Evolutionary conservation across 2,888 invertebrate genomes (phyloP).

Genomic region (Cantharis nigra): DNA sequence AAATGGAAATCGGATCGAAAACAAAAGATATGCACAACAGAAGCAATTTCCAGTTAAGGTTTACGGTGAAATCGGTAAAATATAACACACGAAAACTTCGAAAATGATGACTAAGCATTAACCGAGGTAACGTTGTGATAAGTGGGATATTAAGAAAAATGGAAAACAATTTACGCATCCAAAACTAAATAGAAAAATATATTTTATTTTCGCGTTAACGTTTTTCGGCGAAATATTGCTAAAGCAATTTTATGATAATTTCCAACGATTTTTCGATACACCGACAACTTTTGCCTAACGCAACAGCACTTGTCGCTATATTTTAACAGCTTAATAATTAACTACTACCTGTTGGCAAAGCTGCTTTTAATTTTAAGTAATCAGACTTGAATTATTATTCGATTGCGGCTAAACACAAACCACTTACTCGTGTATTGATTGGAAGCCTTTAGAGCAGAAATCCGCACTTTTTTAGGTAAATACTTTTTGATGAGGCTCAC

Average conservation of each 20-base stretch:
- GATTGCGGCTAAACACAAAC: not conserved
- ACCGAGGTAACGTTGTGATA: not conserved
- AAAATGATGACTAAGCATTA: not conserved
- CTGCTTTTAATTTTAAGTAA: not conserved
- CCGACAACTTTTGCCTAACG: too few species aligned
- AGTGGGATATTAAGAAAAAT: not conserved
- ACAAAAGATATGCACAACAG: not conserved
- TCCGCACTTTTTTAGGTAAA: not conserved
- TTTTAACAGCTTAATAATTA: not conserved
- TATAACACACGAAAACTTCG: not conserved
- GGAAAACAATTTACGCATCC: not conserved
- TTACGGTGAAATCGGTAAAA: not conserved
- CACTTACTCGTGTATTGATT: not conserved
- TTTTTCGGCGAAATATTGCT: not conserved
- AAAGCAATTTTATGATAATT: not conserved
- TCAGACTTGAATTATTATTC: not conserved
- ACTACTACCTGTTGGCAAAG: not conserved
- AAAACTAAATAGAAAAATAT: not conserved
- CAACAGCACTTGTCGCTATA: not conserved
- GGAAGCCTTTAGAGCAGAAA: not conserved
- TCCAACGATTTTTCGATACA: too few species aligned
- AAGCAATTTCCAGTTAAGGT: not conserved
- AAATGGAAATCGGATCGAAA: not conserved
- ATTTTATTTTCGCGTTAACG: not conserved
- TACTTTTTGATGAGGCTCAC: not conserved